phyloP scores from a whole-genome alignment of 1,140 invertebrate species.

The Tetragnatha versicolor region DNA sequence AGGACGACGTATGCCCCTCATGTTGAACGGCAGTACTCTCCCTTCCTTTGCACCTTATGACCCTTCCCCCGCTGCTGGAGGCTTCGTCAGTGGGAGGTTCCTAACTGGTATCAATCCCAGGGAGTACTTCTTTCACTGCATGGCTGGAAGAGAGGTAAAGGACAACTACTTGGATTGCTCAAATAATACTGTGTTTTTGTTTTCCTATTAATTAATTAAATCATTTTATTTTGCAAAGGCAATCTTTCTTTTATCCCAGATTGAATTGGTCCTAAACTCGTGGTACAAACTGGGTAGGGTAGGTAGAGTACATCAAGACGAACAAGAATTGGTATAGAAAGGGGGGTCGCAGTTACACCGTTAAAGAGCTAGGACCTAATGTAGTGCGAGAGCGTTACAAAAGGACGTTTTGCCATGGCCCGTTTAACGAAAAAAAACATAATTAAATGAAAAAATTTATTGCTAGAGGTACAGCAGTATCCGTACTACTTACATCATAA shows the following conservation, averaged over 20 bases:
- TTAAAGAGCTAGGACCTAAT: too few species aligned
- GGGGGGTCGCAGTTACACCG: too few species aligned
- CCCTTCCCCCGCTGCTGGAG: constrained; percentile 88
- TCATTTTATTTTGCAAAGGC: background rate
- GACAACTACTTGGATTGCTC: background rate
- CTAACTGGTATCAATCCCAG: constrained; percentile 97
- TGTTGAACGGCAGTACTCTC: constrained; percentile 89
- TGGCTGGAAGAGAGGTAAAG: constrained; percentile 94
- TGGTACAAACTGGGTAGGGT: too few species aligned
- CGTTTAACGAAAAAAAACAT: too few species aligned
- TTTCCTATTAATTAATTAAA: background rate
- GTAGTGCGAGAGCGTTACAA: too few species aligned
- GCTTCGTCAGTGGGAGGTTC: constrained; percentile 94
- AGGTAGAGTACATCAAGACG: too few species aligned
- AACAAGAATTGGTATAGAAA: too few species aligned
- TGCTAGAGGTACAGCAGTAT: too few species aligned
- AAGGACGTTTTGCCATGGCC: too few species aligned
- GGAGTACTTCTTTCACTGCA: constrained; percentile 99
- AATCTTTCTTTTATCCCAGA: background rate
- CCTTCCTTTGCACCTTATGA: constrained; percentile 95
- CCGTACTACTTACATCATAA: too few species aligned
- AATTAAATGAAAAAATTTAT: too few species aligned
- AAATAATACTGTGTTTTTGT: background rate
- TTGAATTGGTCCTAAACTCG: background rate
- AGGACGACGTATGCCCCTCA: constrained; percentile 93